Base-by-base conservation (phyloP, 2,113 vertebrate species). In the Sinocyclocheilus rhinocerous region DNA sequence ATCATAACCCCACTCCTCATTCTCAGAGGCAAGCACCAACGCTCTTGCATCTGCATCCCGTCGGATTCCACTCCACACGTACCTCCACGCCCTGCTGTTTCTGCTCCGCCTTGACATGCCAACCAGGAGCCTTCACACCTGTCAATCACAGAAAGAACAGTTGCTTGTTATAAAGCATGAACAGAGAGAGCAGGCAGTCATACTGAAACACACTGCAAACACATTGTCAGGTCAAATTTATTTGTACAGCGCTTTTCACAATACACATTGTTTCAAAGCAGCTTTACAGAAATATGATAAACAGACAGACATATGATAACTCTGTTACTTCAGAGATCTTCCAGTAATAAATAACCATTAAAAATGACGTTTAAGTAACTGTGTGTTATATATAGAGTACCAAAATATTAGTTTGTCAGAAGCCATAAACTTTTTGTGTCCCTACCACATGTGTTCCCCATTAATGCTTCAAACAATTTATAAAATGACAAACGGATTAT, bases 1-100 rank as follows among this genome's bases (percentile, higher is more conserved):
- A 83, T 98, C 97, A 4, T 95, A 97, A 65, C 93, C 92, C 96
- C 97, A 96, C 29, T 93, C 94, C 4, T 93, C 92, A 0, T 89
- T 80, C 0, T 95, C 94, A 0, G 94, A 93, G 10, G 96, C 93
- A 90, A 96, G 85, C 33, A 95, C 91, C 0, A 95, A 90, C 0
- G 95, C 92, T 82, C 96, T 88, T 26, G 95, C 86, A 11, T 98
- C 97, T 0, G 90, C 92, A 33, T 99, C 97, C 0, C 96, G 93
- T 13, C 94, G 94, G 36, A 97, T 96, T 0, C 96, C 97, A 0
- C 96, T 97, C 92, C 98, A 94, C 11, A 98, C 97, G 0, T 97
- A 97, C 61, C 94, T 95, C 97, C 97, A 99, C 1, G 96, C 96
- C 42, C 96, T 95, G 90, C 96, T 97, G 93, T 96, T 98, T 79